Base-by-base conservation (phyloP, 2,113 vertebrate genomes). In the Brachirus orientalis region DNA sequence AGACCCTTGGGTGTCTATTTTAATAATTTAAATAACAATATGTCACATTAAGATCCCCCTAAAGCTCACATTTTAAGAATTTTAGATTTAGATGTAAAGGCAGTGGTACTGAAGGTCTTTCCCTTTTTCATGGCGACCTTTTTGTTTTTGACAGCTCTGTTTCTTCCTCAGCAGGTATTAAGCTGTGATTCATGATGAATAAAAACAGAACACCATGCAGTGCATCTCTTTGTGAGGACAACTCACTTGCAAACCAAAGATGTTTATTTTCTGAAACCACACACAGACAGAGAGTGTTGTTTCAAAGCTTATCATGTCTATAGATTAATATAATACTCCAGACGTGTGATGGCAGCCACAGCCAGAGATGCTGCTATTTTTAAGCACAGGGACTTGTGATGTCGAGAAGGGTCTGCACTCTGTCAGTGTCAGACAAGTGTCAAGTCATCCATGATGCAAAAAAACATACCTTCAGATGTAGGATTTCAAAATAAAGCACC, bases 341-440 rank as follows among this genome's bases (percentile, higher is more conserved):
- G 58, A 52, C 35, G 83, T 77, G 86, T 68, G 72, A 75, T 53
- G 62, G 57, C 72, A 64, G 77, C 53, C 51, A 58, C 62, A 37
- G 57, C 12, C 22, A 62, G 41, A 41, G 62, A 57, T 60, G 80
- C 51, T 70, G 72, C 85, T 90, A 90, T 90, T 91, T 87, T 87
- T 70, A 52, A 65, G 83, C 75, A 13, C 56, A 65, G 77, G 70
- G 66, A 65, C 75, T 73, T 77, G 75, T 82, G 85, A 88, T 84
- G 82, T 77, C 44, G 62, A 88, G 59, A 67, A 40, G 80, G 56
- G 84, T 91, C 91, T 93, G 93, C 82, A 54, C 80, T 90, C 61
- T 86, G 80, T 94, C 91, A 93, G 56, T 82, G 87, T 82, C 90
- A 91, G 79, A 72, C 67, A 47, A n/a, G 37, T n/a, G 50, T 82